A percentile compares a stretch with the other conserved stretches of the same genome.
These are phyloP conservation scores for Hydrolagus affinis DNA, from an alignment of 2,113 vertebrate genomes.

Conservation along the genomic window DNA sequence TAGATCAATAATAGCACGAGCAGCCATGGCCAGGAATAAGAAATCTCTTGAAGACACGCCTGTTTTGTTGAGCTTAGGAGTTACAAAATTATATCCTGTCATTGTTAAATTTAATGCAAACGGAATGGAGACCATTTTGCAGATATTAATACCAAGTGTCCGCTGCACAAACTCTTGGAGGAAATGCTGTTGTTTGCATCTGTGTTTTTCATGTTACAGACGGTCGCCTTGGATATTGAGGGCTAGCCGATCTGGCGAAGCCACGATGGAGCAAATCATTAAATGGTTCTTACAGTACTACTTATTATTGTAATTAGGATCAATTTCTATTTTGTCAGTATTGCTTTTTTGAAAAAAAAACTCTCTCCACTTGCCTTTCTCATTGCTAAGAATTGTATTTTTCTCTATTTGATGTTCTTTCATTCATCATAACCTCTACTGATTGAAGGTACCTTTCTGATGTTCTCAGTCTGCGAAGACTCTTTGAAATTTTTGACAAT, in stretches of 20 bases:
- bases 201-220: conserved; percentile 73
- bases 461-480: neutral
- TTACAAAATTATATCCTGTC: neutral
- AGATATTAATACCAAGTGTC: conserved; percentile 11
- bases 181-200: conserved; percentile 55
- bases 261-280: conserved; percentile 68
- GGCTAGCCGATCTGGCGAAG: conserved; percentile 68
- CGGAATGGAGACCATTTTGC: neutral
- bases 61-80: neutral
- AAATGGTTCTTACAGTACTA: conserved; percentile 62
- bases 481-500: neutral
- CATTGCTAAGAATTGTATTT: neutral
- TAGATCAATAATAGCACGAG: neutral
- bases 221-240: conserved; percentile 71
- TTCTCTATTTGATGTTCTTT: neutral
- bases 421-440: neutral
- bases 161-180: neutral
- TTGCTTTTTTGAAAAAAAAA: conserved; percentile 13
- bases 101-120: neutral
- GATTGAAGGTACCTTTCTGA: neutral
- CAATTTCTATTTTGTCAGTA: conserved; percentile 40
- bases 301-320: conserved; percentile 59
- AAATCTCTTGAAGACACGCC: conserved; percentile 8
- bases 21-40: neutral
- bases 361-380: neutral